Evolutionary conservation across 1,140 invertebrate species (phyloP).

Genomic region (Oedothorax gibbosus): DNA sequence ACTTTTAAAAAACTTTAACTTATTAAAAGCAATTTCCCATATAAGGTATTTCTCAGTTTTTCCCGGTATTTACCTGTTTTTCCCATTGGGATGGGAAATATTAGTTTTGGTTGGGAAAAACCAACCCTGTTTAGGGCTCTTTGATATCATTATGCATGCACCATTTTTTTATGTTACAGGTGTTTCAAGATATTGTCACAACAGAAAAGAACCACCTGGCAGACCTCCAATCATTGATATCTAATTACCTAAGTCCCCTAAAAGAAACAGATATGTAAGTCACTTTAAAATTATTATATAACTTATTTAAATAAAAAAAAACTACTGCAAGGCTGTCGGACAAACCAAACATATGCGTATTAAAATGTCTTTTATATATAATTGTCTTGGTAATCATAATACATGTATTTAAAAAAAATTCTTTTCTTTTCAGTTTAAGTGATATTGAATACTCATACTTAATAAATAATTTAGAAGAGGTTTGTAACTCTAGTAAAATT

Average conservation of each 20-base stretch:
- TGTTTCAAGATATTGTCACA: constrained; percentile 92
- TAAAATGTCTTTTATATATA: background rate
- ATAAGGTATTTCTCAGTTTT: too few relatives aligned
- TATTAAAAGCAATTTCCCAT: too few relatives aligned
- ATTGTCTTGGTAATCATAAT: constrained; percentile 2
- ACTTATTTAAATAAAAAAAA: too few relatives aligned
- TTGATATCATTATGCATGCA: background rate
- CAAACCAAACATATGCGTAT: too few relatives aligned
- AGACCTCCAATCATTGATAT: constrained; percentile 86
- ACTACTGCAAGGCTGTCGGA: too few relatives aligned
- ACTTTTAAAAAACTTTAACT: too few relatives aligned
- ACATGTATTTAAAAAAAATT: background rate
- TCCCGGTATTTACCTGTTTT: too few relatives aligned
- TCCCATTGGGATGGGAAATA: background rate
- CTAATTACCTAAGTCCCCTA: constrained; percentile 85
- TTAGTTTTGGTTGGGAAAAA: background rate
- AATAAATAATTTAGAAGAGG: constrained; percentile 88
- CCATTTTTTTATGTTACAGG: constrained; percentile 65
- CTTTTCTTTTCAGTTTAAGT: constrained; percentile 75
- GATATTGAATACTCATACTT: constrained; percentile 87
- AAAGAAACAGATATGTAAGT: constrained; percentile 88
- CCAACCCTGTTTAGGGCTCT: background rate
- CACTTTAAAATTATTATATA: background rate
- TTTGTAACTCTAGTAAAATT: constrained; percentile 84
- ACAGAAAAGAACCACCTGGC: constrained; percentile 90